Percentiles rank a stretch among this genome's conserved stretches.
These are phyloP conservation scores for Acrocephalus scirpaceus DNA, from an alignment of 2,797 vertebrate genomes.

Conservation along the genomic window DNA sequence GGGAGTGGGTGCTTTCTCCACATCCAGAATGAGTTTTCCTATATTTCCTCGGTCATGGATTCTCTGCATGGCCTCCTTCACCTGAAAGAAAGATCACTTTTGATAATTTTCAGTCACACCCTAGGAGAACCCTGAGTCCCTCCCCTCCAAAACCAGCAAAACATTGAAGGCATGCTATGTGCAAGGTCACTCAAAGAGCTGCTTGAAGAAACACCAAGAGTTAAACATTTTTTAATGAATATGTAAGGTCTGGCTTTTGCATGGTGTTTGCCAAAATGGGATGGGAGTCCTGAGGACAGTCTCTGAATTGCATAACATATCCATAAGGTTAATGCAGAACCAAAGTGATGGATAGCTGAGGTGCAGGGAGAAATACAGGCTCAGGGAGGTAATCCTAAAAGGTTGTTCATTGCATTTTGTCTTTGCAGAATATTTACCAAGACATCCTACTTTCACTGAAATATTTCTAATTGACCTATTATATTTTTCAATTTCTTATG, in stretches of 20 bases:
- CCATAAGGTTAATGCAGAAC: background rate
- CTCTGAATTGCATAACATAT: background rate
- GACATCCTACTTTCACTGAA: background rate
- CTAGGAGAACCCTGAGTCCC: background rate
- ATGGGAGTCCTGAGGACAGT: background rate
- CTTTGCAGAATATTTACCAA: background rate
- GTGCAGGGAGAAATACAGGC: background rate
- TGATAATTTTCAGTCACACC: background rate
- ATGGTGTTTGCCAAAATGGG: background rate
- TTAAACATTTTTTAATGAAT: background rate
- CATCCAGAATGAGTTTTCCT: constrained; percentile 96
- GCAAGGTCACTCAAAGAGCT: background rate
- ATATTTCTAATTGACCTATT: background rate
- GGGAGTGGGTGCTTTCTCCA: constrained; percentile 95
- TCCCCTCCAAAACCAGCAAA: background rate
- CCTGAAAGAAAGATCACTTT: constrained; percentile 76
- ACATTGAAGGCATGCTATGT: background rate
- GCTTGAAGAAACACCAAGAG: background rate
- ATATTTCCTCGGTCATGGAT: constrained; percentile 98
- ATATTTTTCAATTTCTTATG: background rate
- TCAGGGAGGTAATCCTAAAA: background rate
- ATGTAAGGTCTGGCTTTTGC: background rate
- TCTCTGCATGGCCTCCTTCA: constrained; percentile 99
- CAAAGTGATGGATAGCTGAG: background rate
- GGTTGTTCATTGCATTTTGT: background rate